A percentile compares a stretch with the other conserved stretches of the same genome.
phyloP scores from a whole-genome alignment of 2,113 vertebrate genomes.

The Euleptes europaea region DNA sequence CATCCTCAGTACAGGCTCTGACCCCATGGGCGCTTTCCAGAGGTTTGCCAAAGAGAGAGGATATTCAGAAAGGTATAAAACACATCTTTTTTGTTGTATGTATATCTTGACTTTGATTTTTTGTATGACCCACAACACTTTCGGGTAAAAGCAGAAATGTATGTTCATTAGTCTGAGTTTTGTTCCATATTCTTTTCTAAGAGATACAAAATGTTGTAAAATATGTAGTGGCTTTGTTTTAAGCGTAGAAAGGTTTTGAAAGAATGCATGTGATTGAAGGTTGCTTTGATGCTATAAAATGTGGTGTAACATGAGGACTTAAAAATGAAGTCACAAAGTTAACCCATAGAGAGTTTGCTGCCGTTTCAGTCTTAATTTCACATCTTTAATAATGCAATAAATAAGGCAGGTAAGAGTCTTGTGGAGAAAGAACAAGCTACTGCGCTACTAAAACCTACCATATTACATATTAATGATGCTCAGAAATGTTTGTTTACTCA shows the following conservation, averaged over 20 bases:
- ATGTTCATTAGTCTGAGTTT: not conserved
- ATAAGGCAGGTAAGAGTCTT: not conserved
- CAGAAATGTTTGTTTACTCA: no score
- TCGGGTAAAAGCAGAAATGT: not conserved
- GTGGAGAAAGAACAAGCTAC: not conserved
- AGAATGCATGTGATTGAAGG: no score
- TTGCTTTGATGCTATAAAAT: not conserved
- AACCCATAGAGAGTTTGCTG: no score
- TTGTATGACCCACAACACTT: not conserved
- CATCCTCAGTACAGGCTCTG: conserved; percentile 84
- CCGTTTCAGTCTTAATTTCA: not conserved
- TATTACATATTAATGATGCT: not conserved
- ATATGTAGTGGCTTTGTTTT: not conserved
- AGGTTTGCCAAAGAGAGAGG: conserved; percentile 82
- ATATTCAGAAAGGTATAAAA: conserved; percentile 75
- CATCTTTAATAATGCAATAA: not conserved
- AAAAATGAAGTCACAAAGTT: no score
- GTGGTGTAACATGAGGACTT: not conserved
- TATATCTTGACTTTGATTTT: not conserved
- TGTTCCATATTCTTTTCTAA: not conserved
- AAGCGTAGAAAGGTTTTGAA: no score
- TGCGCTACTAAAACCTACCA: not conserved
- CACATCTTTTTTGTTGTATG: not conserved
- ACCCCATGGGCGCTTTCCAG: conserved; percentile 85
- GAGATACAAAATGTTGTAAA: not conserved